Base-by-base conservation (phyloP, 2,888 invertebrate species). In the Drosophila koepferae region DNA sequence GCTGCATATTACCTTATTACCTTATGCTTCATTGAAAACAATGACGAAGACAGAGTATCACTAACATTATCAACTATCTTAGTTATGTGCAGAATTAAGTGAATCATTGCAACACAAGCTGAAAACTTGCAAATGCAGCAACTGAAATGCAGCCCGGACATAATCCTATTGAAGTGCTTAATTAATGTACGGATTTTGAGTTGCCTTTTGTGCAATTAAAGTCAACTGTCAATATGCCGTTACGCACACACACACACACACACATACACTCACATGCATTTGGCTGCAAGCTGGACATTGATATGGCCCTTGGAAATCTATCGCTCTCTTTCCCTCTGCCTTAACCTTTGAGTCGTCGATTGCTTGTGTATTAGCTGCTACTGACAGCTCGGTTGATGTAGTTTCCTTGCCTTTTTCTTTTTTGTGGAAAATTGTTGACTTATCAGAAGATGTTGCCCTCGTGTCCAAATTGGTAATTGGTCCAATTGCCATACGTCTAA, bases 141-240 rank as follows among this genome's bases (percentile, higher is more conserved):
- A 28, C 34, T 9, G 31, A 40, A 34, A 34, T 18, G 49, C 46
- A 38, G 55, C 14, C 40, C 49, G 54, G 36, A 43, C 63, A 66
- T 69, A 61, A 65, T 60, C 53, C 64, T 44, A 65, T 74, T 69
- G 46, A 61, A 65, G 60, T 61, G 74, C 78, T 78, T 86, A 89
- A 89, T 84, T 78, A 81, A 75, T 83, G 75, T 76, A 58, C 63
- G 71, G 78, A 56, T 80, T 72, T 65, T 56, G 69, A 70, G 51
- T 68, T 75, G 77, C 63, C 86, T 77, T 89, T 86, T 89, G 75
- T 80, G 83, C 86, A 89, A 88, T 88, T 80, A 88, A 74, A 72
- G 70, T 73, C 82, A 85, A 87, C 73, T 87, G 85, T 87, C 88
- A 89, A 86, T 82, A 86, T 63, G 80, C 34, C 64, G 18, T 49